phyloP scores from a whole-genome alignment of 1,140 invertebrate genomes.

The Megathymus violae region DNA sequence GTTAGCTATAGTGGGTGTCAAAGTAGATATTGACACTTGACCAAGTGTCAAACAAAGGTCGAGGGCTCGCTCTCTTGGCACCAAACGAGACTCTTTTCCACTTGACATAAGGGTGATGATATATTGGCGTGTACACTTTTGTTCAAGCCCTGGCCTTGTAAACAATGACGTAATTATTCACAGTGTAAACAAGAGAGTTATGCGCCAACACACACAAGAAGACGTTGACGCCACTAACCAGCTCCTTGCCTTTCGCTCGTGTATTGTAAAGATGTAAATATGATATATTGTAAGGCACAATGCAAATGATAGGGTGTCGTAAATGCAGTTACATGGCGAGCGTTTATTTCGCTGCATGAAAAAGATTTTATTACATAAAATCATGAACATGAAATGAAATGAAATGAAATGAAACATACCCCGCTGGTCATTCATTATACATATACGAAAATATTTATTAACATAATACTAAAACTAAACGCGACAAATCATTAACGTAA shows the following conservation, averaged over 20 bases:
- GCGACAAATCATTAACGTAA: not conserved
- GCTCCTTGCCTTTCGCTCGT: constrained; percentile 6
- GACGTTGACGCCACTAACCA: constrained; percentile 23
- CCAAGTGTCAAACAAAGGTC: no score
- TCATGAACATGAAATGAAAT: no score
- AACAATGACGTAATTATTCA: constrained; percentile 14
- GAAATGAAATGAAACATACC: no score
- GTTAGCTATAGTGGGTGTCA: constrained; percentile 5
- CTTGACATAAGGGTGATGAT: constrained; percentile 22
- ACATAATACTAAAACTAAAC: not conserved
- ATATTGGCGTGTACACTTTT: constrained; percentile 8
- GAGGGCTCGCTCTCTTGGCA: no score
- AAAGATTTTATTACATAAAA: no score
- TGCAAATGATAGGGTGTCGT: no score
- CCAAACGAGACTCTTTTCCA: no score
- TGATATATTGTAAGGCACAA: not conserved
- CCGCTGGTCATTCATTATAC: no score
- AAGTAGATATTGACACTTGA: constrained; percentile 31
- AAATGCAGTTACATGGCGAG: no score
- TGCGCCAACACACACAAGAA: constrained; percentile 18
- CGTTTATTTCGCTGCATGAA: no score
- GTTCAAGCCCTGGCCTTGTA: constrained; percentile 8
- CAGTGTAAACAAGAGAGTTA: constrained; percentile 21
- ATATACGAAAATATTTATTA: no score
- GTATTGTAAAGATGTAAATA: constrained; percentile 5